Evolutionary conservation across 2,888 invertebrate genomes (phyloP).

Genomic region (Notodromas monacha): DNA sequence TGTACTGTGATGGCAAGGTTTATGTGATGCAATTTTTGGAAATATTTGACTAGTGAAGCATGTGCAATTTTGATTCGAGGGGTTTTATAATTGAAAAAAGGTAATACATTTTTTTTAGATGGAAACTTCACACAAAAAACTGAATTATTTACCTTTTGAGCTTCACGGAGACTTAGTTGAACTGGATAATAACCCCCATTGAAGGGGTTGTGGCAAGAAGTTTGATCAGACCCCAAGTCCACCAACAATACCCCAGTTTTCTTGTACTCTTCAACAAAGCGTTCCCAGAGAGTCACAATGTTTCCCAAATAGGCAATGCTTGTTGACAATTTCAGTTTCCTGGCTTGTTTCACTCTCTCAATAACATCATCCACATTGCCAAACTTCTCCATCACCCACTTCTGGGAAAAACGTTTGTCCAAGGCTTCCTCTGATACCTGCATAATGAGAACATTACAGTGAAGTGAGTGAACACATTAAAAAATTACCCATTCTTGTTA

Average conservation of each 20-base stretch:
- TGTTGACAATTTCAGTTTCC: constrained; percentile 13
- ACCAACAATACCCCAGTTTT: constrained; percentile 21
- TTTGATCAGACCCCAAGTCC: constrained; percentile 27
- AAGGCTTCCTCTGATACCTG: constrained; percentile 20
- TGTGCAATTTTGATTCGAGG: too few species aligned
- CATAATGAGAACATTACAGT: too few species aligned
- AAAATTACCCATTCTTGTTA: too few species aligned
- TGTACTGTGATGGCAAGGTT: too few species aligned
- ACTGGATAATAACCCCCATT: constrained; percentile 26
- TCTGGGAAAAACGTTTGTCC: constrained; percentile 22
- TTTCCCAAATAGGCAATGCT: constrained; percentile 26
- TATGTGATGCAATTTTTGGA: too few species aligned
- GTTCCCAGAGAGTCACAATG: constrained; percentile 19
- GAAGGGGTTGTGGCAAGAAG: constrained; percentile 26
- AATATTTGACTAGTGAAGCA: too few species aligned
- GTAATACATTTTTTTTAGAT: neutral
- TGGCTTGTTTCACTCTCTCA: constrained; percentile 14
- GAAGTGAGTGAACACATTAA: too few species aligned
- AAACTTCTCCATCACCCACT: constrained; percentile 23
- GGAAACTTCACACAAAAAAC: too few species aligned
- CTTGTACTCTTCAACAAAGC: constrained; percentile 19
- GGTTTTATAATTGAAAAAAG: too few species aligned
- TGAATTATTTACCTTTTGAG: constrained; percentile 13
- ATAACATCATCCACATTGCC: constrained; percentile 18
- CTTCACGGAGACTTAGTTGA: constrained; percentile 19